Percentiles rank a stretch among this genome's conserved stretches.
Evolutionary conservation across 2,797 vertebrate species (phyloP).

Genomic region (Gallirallus australis): DNA sequence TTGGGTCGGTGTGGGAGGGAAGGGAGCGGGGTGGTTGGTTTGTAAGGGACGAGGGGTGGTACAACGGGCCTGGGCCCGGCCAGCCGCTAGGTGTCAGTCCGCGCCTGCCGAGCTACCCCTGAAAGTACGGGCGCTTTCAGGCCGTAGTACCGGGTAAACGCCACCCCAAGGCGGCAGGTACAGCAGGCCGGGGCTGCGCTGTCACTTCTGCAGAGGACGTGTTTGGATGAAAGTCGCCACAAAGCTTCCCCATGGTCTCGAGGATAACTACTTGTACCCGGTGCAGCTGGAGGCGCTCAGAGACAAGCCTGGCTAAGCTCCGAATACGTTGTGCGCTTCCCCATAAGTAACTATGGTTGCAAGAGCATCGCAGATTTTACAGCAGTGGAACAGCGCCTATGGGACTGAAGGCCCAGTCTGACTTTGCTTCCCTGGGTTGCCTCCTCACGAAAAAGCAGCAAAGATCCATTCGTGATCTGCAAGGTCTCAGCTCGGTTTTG

Average conservation of each 20-base stretch:
- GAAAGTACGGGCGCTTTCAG: too few relatives aligned
- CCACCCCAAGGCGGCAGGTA: rapidly evolving
- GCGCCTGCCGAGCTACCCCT: neutral
- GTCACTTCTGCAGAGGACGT: rapidly evolving
- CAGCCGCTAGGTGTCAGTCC: constrained; percentile 41
- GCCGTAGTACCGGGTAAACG: rapidly evolving
- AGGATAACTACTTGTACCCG: too few relatives aligned
- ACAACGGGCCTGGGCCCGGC: neutral
- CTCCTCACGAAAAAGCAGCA: neutral
- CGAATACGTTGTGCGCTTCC: rapidly evolving
- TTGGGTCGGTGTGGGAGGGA: too few relatives aligned
- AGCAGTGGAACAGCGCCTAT: rapidly evolving
- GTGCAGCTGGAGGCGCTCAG: too few relatives aligned
- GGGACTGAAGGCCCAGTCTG: neutral
- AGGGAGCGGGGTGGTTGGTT: too few relatives aligned
- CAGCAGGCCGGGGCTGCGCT: rapidly evolving
- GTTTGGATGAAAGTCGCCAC: rapidly evolving
- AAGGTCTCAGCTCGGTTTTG: neutral
- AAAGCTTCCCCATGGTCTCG: rapidly evolving
- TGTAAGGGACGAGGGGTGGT: neutral
- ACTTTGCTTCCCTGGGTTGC: neutral
- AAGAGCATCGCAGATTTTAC: neutral
- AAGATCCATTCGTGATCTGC: neutral
- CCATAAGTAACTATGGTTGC: rapidly evolving
- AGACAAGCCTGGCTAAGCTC: rapidly evolving